A percentile compares a stretch with the other conserved stretches of the same genome.
Evolutionary conservation across 2,888 invertebrate genomes (phyloP).

Genomic region (Xestia sexstrigata): DNA sequence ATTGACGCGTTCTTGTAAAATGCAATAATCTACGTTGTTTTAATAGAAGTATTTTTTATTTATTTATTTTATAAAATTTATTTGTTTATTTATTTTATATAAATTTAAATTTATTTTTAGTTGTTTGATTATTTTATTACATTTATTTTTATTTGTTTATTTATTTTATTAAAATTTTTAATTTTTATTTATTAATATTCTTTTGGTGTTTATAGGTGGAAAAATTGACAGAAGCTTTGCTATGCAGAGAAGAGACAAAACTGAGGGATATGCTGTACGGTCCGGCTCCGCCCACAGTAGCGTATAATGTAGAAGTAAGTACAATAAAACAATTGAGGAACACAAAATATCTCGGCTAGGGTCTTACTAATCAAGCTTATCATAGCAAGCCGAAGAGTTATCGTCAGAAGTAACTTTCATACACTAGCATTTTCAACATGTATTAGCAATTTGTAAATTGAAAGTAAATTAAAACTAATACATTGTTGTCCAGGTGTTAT

Average conservation of each 20-base stretch:
- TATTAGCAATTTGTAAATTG: background rate
- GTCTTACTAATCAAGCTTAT: background rate
- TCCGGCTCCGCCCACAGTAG: constrained; percentile 87
- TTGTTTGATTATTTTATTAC: no score
- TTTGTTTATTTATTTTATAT: no score
- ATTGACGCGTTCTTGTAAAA: background rate
- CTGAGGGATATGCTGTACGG: constrained; percentile 87
- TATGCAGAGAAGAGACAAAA: constrained; percentile 85
- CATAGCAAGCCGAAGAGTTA: background rate
- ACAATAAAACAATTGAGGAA: background rate
- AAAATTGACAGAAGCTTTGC: constrained; percentile 85
- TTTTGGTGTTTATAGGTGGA: constrained; percentile 77
- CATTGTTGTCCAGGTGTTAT: constrained; percentile 91
- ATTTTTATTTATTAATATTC: no score
- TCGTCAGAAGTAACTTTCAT: background rate
- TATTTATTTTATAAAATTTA: no score
- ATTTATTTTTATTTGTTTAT: no score
- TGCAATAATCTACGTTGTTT: background rate
- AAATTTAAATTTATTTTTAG: no score
- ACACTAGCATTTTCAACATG: background rate
- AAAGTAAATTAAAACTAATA: constrained; percentile 21
- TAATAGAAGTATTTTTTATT: background rate
- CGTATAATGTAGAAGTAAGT: constrained; percentile 87
- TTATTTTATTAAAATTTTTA: no score
- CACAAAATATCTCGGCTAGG: background rate